Evolutionary conservation across 2,113 vertebrate genomes (phyloP), one percentile per base, ranked within the genome.

Genomic region (Otocyon megalotis): DNA sequence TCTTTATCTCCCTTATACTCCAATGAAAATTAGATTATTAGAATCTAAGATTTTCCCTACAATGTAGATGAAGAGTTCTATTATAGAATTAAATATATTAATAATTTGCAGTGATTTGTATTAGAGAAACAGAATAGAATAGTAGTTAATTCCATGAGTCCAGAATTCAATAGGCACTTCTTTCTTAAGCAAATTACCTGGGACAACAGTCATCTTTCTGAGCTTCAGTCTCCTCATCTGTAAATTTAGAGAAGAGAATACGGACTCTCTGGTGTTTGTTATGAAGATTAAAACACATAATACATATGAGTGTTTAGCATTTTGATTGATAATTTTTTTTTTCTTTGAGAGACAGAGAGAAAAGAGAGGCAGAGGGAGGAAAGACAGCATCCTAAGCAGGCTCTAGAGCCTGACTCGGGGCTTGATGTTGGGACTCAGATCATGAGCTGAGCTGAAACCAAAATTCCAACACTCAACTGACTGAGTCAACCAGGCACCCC

Each of bases 251-350:
- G 26, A 79, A 54, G n/a, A 48, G 15, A 71, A 71, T 28, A 43
- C 0, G 12, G 9, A 48, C 17, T 88, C n/a, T 67, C n/a, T 24
- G 3, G 28, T 7, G 3, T 8, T 26, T 28, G 1, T 28, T 69
- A 1, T 43, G 24, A 82, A 8, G 11, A 67, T 62, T 65, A 77
- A 88, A 82, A 58, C 2, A 48, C 8, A 30, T 8, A 74, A 69
- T 43, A 15, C 7, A 5, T 35, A 8, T 19, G 4, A 80, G 2
- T 53, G 15, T 1, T 88, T 63, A 69, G 2, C 2, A 5, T 62
- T 35, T 35, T 32, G 13, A 60, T 19, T 65, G 43, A 43, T 43
- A 6, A 5, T 43, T 43, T 43, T 43, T 43, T 43, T 43, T 43
- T 35, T 69, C 35, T 20, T 69, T 58, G 56, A 58, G 8, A 69